A percentile compares a stretch with the other conserved stretches of the same genome.
phyloP scores from a whole-genome alignment of 2,113 vertebrate species.

The Scomber japonicus region DNA sequence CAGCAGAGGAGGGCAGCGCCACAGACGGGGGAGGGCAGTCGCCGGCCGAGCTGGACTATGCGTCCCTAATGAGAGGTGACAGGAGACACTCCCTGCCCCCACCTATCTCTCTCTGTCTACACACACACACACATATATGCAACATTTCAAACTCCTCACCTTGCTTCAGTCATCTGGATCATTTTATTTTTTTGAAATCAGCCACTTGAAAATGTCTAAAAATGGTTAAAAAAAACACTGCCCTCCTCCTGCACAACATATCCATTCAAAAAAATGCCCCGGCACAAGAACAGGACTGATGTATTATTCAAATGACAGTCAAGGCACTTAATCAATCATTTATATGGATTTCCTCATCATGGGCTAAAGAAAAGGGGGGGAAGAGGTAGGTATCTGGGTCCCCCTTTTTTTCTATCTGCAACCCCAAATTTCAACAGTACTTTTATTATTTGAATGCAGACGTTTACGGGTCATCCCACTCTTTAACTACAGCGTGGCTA shows the following conservation, averaged over 20 bases:
- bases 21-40: slow-evolving; percentile 54
- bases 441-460: slow-evolving; percentile 19
- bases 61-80: slow-evolving; percentile 81
- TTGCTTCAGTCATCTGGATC: slow-evolving; percentile 33
- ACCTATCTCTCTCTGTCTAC: slow-evolving; percentile 29
- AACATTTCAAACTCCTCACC: slow-evolving; percentile 56
- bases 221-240: slow-evolving; percentile 33
- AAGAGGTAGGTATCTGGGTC: slow-evolving; percentile 32
- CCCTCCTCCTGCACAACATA: slow-evolving; percentile 29
- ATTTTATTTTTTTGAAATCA: slow-evolving; percentile 48
- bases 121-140: slow-evolving; percentile 41
- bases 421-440: slow-evolving; percentile 7
- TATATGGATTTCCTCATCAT: slow-evolving; percentile 71
- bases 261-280: slow-evolving; percentile 53
- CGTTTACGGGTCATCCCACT: slow-evolving; percentile 2
- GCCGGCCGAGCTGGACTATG: slow-evolving; percentile 72
- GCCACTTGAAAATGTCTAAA: slow-evolving; percentile 27
- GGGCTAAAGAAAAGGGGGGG: slow-evolving; percentile 22
- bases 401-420: slow-evolving; percentile 19
- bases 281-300: slow-evolving; percentile 57
- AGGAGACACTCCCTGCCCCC: slow-evolving; percentile 79
- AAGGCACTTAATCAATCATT: slow-evolving; percentile 78
- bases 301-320: slow-evolving; percentile 79
- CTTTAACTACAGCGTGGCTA: background rate
- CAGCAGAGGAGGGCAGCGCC: slow-evolving; percentile 58